Evolutionary conservation across 2,113 vertebrate species (phyloP), one percentile per base, ranked within the genome.

Genomic region (Perca flavescens): DNA sequence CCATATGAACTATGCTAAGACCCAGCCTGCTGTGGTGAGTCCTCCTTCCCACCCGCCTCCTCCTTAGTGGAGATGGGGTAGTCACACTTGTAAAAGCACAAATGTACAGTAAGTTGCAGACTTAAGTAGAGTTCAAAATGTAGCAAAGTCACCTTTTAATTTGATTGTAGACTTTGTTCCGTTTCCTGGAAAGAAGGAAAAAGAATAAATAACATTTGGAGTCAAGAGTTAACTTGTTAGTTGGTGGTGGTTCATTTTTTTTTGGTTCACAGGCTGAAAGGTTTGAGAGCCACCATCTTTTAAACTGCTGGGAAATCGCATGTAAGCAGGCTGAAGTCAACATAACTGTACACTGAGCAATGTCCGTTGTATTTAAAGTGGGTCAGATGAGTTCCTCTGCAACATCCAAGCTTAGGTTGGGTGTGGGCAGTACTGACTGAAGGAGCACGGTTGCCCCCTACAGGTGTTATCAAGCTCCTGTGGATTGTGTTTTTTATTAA

Each of bases 1-100:
- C 22, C 96, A 97, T 81, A 96, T 97, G 92, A 97, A 96, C 0
- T 89, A 95, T 25, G 83, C 90, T 0, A 96, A 96, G 84, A 82
- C 83, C 0, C 92, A 88, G 31, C 43, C 83, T 11, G 86, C 87
- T 3, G 94, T 96, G 89, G 98, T 98, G 90, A 96, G 95, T 69
- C 15, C 65, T 52, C 47, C 76, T 62, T 70, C 43, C 57, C 22
- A 21, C 21, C 31, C 11, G 15, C 34, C 34, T 17, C 0, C 36
- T 66, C 31, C 15, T 58, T 6, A 46, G 17, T 17, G 21, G 13
- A 74, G 64, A 75, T 47, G 25, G 22, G 17, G 43, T 19, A 47
- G 36, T 64, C 50, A 50, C 21, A 57, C 21, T 67, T 22, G 12
- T 49, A 16, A n/a, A 49, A 61, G 6, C 22, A 57, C 5, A 31